Evolutionary conservation across 2,797 vertebrate species (phyloP).

Genomic region (Pseudopleuronectes americanus): DNA sequence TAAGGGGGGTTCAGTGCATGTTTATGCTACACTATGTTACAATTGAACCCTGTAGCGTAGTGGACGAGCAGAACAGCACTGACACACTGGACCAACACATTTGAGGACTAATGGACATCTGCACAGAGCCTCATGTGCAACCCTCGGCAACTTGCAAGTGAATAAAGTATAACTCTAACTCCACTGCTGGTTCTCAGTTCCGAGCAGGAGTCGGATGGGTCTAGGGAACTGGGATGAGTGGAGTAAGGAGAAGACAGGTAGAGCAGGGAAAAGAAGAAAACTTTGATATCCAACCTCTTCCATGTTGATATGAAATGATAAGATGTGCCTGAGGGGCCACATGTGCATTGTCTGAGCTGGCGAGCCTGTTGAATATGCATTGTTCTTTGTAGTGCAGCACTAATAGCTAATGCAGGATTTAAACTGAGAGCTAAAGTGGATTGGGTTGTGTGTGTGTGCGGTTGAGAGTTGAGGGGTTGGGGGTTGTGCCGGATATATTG

Average conservation of each 20-base stretch:
- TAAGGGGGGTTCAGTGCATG: no score
- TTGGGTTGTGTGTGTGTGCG: constrained; percentile 35
- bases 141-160: neutral
- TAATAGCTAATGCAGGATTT: constrained; percentile 66
- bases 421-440: constrained; percentile 78
- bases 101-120: neutral
- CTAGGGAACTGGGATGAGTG: constrained; percentile 21
- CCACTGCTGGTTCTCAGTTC: constrained; percentile 47
- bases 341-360: constrained; percentile 40
- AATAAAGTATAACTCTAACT: neutral
- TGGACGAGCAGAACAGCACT: no score
- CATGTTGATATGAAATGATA: constrained; percentile 49
- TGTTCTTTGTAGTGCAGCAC: constrained; percentile 67
- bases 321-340: constrained; percentile 40
- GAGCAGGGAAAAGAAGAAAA: constrained; percentile 22
- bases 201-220: neutral
- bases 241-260: neutral
- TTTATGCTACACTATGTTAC: no score
- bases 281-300: constrained; percentile 34
- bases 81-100: no score
- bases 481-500: neutral
- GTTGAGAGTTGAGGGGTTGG: constrained; percentile 11
- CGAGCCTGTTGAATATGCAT: constrained; percentile 71
- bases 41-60: no score
- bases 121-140: neutral